Conservation (phyloP, 2,797 vertebrate genomes). For the Pelodytes ibericus region DNA sequence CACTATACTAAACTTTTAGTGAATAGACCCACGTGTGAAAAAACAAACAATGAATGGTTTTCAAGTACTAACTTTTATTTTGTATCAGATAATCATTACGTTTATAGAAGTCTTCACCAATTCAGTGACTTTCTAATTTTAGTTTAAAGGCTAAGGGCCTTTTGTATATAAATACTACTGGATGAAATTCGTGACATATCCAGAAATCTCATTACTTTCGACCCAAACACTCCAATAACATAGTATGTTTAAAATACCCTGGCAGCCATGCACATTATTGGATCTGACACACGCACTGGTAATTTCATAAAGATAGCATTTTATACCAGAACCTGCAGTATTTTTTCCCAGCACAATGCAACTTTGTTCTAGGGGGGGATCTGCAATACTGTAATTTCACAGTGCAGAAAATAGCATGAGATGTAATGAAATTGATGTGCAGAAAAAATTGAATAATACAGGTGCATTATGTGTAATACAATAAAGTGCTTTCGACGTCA, state of each 20-base stretch:
- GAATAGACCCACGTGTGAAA: too few relatives aligned
- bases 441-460: slow-evolving; percentile 10
- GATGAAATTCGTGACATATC: not conserved
- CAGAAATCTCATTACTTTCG: slow-evolving; percentile 37
- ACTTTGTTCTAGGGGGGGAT: slow-evolving; percentile 18
- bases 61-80: too few relatives aligned
- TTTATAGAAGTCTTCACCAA: not conserved
- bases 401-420: slow-evolving; percentile 20
- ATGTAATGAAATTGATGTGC: slow-evolving; percentile 29
- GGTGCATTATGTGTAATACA: slow-evolving; percentile 2
- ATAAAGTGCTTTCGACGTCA: slow-evolving; percentile 4
- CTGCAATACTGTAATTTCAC: slow-evolving; percentile 33
- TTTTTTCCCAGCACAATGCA: slow-evolving; percentile 18
- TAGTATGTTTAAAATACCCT: slow-evolving; percentile 13
- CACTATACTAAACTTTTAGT: too few relatives aligned
- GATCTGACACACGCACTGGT: slow-evolving; percentile 36
- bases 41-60: too few relatives aligned
- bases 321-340: slow-evolving; percentile 26
- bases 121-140: not conserved
- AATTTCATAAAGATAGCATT: slow-evolving; percentile 47
- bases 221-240: slow-evolving; percentile 25
- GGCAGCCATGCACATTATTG: slow-evolving; percentile 30
- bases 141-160: not conserved
- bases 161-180: not conserved
- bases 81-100: not conserved